Percentiles rank a stretch among this genome's conserved stretches.
Conservation (phyloP, 2,113 vertebrate genomes). For the Corvus hawaiiensis region DNA sequence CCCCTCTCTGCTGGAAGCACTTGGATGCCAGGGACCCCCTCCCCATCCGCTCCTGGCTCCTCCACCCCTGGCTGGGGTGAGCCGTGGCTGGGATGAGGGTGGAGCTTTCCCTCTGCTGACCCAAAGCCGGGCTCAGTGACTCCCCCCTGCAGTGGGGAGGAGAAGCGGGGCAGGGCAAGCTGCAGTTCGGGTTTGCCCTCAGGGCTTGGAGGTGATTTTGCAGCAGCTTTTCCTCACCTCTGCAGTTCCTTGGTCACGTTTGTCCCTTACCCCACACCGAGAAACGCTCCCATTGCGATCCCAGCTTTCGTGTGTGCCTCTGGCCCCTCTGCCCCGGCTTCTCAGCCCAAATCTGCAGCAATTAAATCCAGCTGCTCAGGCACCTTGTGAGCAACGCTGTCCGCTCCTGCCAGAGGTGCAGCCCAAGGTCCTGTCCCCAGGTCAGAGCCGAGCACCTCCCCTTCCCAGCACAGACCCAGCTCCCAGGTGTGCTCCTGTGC, state of each 20-base stretch:
- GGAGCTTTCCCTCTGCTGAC: not conserved
- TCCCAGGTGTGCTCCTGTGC: not conserved
- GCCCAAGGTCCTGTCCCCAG: not conserved
- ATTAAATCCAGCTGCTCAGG: not conserved
- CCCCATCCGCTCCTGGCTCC: not conserved
- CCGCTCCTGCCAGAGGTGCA: not conserved
- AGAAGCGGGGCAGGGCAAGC: not conserved
- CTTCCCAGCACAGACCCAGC: not conserved
- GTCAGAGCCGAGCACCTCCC: not conserved
- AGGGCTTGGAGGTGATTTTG: not conserved
- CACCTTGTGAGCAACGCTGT: accelerated
- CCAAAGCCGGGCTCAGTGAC: not conserved
- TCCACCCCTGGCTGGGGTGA: not conserved
- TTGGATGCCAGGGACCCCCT: not conserved
- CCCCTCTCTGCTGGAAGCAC: not conserved
- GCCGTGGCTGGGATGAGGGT: not conserved
- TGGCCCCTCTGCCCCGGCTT: not conserved
- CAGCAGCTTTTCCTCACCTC: not conserved
- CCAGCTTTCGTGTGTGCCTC: not conserved
- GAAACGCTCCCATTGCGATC: not conserved
- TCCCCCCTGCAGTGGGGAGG: not conserved
- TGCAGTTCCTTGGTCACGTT: too few species aligned
- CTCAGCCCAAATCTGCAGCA: not conserved
- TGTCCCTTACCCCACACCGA: not conserved
- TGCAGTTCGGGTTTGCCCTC: not conserved